phyloP scores from a whole-genome alignment of 2,113 vertebrate species.

The Panthera tigris region DNA sequence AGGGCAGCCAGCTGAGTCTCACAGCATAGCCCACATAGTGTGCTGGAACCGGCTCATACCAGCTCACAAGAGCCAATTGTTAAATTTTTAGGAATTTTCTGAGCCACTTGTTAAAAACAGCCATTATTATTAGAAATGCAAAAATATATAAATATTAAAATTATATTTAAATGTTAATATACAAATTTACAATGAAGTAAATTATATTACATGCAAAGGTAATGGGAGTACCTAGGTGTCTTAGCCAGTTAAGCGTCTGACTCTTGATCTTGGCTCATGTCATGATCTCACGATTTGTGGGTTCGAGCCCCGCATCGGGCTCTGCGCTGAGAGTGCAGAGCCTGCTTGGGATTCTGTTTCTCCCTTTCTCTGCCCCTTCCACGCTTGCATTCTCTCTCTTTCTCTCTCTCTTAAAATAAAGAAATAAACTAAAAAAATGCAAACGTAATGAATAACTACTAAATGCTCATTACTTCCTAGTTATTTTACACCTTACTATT shows the following conservation, averaged over 20 bases:
- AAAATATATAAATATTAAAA: neutral
- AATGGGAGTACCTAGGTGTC: neutral
- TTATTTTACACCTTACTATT: neutral
- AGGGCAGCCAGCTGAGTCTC: neutral
- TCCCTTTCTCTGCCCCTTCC: no score
- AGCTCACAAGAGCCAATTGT: neutral
- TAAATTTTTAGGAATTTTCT: neutral
- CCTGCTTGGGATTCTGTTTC: no score
- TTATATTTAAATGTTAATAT: neutral
- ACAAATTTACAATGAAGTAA: neutral
- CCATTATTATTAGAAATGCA: neutral
- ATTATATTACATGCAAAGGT: neutral
- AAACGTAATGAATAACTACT: slow-evolving; percentile 4
- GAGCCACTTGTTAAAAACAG: slow-evolving; percentile 22
- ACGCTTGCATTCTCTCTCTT: no score
- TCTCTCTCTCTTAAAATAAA: no score
- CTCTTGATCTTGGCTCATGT: no score
- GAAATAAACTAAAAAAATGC: neutral
- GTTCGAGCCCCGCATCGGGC: no score
- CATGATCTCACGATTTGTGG: no score
- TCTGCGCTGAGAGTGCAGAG: no score
- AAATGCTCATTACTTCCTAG: neutral
- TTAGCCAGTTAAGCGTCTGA: no score
- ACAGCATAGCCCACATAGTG: neutral
- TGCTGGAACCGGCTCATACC: neutral